Evolutionary conservation across 1,140 invertebrate genomes (phyloP), one percentile per base, ranked within the genome.

Genomic region (Drosophila sp.): DNA sequence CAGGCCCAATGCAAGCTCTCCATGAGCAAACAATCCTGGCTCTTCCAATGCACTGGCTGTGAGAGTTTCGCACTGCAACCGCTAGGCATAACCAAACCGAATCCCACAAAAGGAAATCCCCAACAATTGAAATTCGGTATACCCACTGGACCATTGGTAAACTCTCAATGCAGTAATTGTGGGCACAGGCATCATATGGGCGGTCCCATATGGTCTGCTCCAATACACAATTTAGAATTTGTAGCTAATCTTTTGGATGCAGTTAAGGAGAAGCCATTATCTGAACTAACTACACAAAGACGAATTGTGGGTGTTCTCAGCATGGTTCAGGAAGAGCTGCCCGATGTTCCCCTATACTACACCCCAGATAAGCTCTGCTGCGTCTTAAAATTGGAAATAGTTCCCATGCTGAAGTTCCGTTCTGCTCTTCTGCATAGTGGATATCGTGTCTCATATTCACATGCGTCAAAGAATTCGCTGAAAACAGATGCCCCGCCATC

Each of bases 381-480:
- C 1, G 93, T 94, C 23, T 91, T 97, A 4, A 96, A 96, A 85
- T 92, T 93, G 79, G 93, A 94, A 90, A 94, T 93, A 27, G 94
- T 95, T 76, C 94, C 95, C 3, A 94, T 96, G 93, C 81, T 95
- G 38, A 89, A 93, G 70, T 94, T 93, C 82, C 97, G 98, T 79
- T 99, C 99, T 2, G 98, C 98, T 0, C 92, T 99, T 56, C 89
- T 99, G 25, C 97, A 99, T 93, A 97, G 96, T 8, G 98, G 98
- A 1, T 99, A 97, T 92, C 93, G 94, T 79, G 98, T 99, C 3
- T 99, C 98, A 0, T 95, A 95, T 72, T 98, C 98, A 0, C 99
- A 99, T 93, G 96, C 97, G 60, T 94, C 94, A 58, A 96, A 96
- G 82, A 95, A 95, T 70, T 98, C 98, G 0, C 93, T 99, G 2